phyloP scores from a whole-genome alignment of 2,888 invertebrate species.

The Lepidonotus clava region DNA sequence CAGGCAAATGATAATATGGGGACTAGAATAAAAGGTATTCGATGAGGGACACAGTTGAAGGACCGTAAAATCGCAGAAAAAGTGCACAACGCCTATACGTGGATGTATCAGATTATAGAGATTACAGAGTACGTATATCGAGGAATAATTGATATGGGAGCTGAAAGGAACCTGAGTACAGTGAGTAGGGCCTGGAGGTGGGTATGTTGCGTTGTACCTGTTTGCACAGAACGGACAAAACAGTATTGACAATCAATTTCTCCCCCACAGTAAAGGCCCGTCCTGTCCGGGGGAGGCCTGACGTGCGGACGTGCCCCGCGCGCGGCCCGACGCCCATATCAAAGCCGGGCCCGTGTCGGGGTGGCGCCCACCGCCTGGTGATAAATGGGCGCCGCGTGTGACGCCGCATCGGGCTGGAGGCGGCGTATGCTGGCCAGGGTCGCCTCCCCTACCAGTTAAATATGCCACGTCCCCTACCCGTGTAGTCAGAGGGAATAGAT shows the following conservation, averaged over 20 bases:
- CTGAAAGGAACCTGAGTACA: not conserved
- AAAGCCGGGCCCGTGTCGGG: not conserved
- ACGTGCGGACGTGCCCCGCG: not conserved
- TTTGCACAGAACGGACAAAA: not conserved
- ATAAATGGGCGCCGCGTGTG: not conserved
- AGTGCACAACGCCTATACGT: too few relatives aligned
- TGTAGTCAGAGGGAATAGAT: too few relatives aligned
- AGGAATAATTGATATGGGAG: not conserved
- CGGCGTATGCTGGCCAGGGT: too few relatives aligned
- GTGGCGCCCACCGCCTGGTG: not conserved
- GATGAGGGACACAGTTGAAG: too few relatives aligned
- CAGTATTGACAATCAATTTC: conserved; percentile 37
- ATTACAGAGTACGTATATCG: too few relatives aligned
- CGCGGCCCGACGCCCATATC: not conserved
- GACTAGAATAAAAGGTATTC: too few relatives aligned
- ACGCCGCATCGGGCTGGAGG: conserved; percentile 41
- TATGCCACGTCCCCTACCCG: too few relatives aligned
- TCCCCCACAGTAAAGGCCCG: not conserved
- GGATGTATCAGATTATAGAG: too few relatives aligned
- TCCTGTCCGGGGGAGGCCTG: too few relatives aligned
- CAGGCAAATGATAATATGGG: too few relatives aligned
- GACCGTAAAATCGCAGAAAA: too few relatives aligned
- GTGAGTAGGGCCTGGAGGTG: not conserved
- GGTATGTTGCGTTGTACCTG: not conserved
- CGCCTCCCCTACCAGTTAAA: too few relatives aligned